These are phyloP conservation scores for Nemurella pictetii DNA, from an alignment of 2,888 invertebrate species.

Conservation along the genomic window DNA sequence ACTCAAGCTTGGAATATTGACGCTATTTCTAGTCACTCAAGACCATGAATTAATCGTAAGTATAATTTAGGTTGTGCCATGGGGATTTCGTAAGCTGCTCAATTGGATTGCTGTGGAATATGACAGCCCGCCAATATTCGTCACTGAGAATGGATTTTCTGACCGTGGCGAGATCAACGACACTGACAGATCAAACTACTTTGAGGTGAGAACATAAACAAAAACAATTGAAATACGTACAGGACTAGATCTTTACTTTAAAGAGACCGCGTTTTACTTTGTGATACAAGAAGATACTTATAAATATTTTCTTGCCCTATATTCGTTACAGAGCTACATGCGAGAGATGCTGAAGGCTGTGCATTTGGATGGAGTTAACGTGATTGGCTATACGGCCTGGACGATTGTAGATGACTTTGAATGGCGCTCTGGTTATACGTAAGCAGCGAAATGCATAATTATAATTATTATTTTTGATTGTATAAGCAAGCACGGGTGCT, in stretches of 20 bases:
- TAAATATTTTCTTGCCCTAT: not conserved
- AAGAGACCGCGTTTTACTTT: too few species aligned
- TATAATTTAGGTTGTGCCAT: slow-evolving; percentile 58
- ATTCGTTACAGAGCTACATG: slow-evolving; percentile 36
- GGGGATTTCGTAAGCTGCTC: slow-evolving; percentile 62
- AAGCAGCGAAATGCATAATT: slow-evolving; percentile 34
- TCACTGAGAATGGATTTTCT: slow-evolving; percentile 64
- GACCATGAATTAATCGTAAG: too few species aligned
- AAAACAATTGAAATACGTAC: not conserved
- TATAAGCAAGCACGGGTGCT: too few species aligned
- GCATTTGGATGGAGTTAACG: slow-evolving; percentile 35
- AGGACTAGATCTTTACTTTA: too few species aligned
- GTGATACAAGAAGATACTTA: too few species aligned
- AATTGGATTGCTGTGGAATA: slow-evolving; percentile 63
- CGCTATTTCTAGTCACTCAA: too few species aligned
- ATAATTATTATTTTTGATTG: not conserved
- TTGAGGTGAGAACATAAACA: slow-evolving; percentile 49
- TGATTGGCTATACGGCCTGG: slow-evolving; percentile 51
- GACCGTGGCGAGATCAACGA: slow-evolving; percentile 57
- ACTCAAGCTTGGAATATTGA: too few species aligned
- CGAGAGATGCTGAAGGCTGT: slow-evolving; percentile 38
- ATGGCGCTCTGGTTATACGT: slow-evolving; percentile 50
- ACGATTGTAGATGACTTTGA: slow-evolving; percentile 54
- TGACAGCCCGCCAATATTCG: slow-evolving; percentile 60
- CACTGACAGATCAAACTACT: slow-evolving; percentile 58